Base-by-base conservation (phyloP, 1,140 invertebrate species). In the Zaprionus nigranus region DNA sequence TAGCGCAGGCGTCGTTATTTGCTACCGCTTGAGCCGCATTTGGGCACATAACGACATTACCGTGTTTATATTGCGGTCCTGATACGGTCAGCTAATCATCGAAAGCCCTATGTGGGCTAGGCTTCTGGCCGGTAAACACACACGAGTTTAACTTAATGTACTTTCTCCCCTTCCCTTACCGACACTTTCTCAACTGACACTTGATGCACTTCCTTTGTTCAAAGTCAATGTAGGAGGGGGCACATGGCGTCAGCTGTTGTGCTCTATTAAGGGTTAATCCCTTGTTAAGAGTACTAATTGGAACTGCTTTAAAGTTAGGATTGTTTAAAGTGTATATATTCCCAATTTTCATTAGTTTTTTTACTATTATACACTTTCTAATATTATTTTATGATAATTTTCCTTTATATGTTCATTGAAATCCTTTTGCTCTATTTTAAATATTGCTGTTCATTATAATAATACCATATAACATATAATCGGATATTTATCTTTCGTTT, bases 191-290 rank as follows among this genome's bases (percentile, higher is more conserved):
- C 22, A 24, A 40, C 57, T 20, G 43, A 59, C 66, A 61, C 61
- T 72, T 72, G 67, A 56, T 72, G 69, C 62, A 56, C 30, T 65
- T 64, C 36, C 61, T 40, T 24, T 40, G 56, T 40, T 49, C 68
- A 76, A 76, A 68, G 74, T 66, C 74, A 76, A 71, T 56, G 38
- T 61, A 20, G 58, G 22, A 26, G 12, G 0, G 1, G 24, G 20
- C 7, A 49, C 26, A 2, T 57, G 26, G n/a, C 53, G n/a, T 54
- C 70, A 75, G 67, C 60, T 64, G 73, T 59, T 43, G 59, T 20
- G 15, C 7, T 22, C 7, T 24, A 1, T 2, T 17, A 24, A 22
- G 53, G 24, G 20, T 30, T 0, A 12, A 11, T 7, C 9, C 2
- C 2, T 15, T 34, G 26, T 11, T 5, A 30, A 28, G 51, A 46